These are phyloP conservation scores for Caenorhabditis japonica DNA, from an alignment of 2,888 invertebrate species.

Conservation along the genomic window DNA sequence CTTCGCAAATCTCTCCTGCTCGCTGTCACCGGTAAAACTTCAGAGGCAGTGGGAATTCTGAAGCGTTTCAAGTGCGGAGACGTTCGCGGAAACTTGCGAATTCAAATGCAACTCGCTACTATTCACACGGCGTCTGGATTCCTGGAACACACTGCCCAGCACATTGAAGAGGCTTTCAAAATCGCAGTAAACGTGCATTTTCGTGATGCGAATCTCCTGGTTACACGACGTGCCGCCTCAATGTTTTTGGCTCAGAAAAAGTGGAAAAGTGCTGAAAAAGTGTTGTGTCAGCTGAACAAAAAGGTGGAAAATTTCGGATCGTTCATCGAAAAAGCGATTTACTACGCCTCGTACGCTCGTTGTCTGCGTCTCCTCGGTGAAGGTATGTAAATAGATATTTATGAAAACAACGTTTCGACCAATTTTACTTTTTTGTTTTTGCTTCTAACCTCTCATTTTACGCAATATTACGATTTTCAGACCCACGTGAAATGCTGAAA, in stretches of 20 bases:
- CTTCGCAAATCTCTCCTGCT: slow-evolving; percentile 28
- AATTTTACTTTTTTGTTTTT: too few species aligned
- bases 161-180: slow-evolving; percentile 15
- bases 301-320: slow-evolving; percentile 8
- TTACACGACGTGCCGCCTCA: slow-evolving; percentile 17
- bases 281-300: not conserved
- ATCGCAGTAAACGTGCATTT: not conserved
- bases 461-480: slow-evolving; percentile 10
- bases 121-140: slow-evolving; percentile 1
- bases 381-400: not conserved
- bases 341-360: slow-evolving; percentile 2
- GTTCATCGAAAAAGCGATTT: slow-evolving; percentile 21
- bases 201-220: slow-evolving; percentile 11
- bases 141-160: slow-evolving; percentile 1
- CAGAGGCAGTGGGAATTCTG: slow-evolving; percentile 2
- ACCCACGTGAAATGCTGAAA: slow-evolving; percentile 6
- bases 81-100: slow-evolving; percentile 15
- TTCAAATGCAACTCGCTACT: slow-evolving; percentile 34
- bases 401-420: too few species aligned
- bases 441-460: not conserved
- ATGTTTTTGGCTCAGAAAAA: not conserved
- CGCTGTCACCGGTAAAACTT: slow-evolving; percentile 4
- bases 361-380: slow-evolving; percentile 9
- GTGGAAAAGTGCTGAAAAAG: not conserved
- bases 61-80: slow-evolving; percentile 12